A percentile compares a stretch with the other conserved stretches of the same genome.
Evolutionary conservation across 1,140 invertebrate genomes (phyloP).

Genomic region (Procambarus virginalis): DNA sequence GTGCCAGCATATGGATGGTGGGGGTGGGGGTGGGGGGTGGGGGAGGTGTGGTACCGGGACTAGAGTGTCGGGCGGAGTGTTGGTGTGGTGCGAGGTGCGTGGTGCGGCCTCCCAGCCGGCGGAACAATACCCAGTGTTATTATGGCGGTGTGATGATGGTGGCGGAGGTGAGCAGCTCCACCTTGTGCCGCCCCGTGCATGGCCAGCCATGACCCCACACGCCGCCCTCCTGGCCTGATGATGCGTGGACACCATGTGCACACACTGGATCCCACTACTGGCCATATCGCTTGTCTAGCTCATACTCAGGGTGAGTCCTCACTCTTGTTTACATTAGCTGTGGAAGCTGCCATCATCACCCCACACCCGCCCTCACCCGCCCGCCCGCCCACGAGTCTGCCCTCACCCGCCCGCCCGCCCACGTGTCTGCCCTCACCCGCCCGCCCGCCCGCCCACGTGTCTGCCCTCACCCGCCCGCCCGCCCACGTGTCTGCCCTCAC

Average conservation of each 20-base stretch:
- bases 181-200: too few relatives aligned
- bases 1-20: too few relatives aligned
- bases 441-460: too few relatives aligned
- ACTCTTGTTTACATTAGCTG: not conserved
- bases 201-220: not conserved
- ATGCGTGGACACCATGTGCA: slow-evolving; percentile 6
- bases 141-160: not conserved
- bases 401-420: too few relatives aligned
- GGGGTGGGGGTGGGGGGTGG: too few relatives aligned
- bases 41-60: too few relatives aligned
- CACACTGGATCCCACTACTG: slow-evolving; percentile 1
- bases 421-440: not conserved
- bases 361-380: not conserved
- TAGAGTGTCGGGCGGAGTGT: not conserved
- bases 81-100: not conserved
- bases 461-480: not conserved
- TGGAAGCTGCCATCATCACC: not conserved
- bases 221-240: not conserved
- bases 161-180: too few relatives aligned
- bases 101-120: too few relatives aligned
- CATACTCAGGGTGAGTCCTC: not conserved
- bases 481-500: not conserved
- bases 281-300: not conserved
- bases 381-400: not conserved
- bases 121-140: not conserved